Conservation (phyloP, 1,140 invertebrate genomes). For the Nixonia krombeini region DNA sequence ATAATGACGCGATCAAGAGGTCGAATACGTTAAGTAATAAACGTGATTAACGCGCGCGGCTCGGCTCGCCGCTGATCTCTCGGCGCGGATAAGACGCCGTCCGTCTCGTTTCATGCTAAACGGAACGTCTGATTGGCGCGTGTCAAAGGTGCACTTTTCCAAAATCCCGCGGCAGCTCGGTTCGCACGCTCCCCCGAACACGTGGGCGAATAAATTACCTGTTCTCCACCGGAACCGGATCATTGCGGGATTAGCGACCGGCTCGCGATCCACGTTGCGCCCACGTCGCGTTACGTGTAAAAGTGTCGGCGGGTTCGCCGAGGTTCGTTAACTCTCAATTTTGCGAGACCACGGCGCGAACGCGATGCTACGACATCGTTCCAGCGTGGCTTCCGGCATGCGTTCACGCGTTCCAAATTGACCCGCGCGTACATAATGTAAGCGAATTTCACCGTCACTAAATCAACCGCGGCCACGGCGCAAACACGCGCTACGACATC, state of each 20-base stretch:
- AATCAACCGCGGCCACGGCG: too few species aligned
- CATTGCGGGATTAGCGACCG: slow-evolving; percentile 37
- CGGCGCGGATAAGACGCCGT: background rate
- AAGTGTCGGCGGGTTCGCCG: slow-evolving; percentile 51
- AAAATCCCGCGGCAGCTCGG: slow-evolving; percentile 1
- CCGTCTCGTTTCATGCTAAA: background rate
- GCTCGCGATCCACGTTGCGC: slow-evolving; percentile 32
- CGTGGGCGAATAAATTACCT: slow-evolving; percentile 58
- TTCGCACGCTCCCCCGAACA: slow-evolving; percentile 22
- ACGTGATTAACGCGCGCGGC: too few species aligned
- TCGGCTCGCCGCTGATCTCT: background rate
- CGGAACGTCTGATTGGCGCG: background rate
- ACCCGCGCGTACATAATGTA: too few species aligned
- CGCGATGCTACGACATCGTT: slow-evolving; percentile 3
- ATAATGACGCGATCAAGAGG: too few species aligned
- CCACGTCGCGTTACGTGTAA: slow-evolving; percentile 30
- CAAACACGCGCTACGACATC: too few species aligned
- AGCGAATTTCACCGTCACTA: too few species aligned
- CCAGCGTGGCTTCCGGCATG: slow-evolving; percentile 13
- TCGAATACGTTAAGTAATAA: too few species aligned
- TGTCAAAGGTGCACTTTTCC: slow-evolving; percentile 3
- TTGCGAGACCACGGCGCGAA: slow-evolving; percentile 20
- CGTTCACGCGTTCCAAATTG: background rate
- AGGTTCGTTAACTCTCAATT: slow-evolving; percentile 65
- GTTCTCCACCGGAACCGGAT: slow-evolving; percentile 52